Percentiles rank a stretch among this genome's conserved stretches.
phyloP scores from a whole-genome alignment of 2,797 vertebrate genomes.

The Chromis chromis region DNA sequence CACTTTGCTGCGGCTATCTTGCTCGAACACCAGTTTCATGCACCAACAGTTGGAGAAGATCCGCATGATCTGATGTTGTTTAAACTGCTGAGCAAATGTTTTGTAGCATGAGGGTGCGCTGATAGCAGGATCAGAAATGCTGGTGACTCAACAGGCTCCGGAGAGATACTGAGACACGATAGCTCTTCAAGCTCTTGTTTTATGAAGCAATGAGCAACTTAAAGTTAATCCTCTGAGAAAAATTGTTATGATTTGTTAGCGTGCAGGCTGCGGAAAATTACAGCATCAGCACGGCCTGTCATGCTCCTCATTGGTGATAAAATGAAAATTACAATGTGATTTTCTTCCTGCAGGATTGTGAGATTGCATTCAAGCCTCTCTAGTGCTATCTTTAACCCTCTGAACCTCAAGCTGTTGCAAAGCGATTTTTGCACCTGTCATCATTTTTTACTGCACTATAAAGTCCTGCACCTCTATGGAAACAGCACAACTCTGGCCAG shows the following conservation, averaged over 20 bases:
- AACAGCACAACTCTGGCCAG: too few relatives aligned
- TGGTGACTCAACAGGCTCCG: slow-evolving; percentile 52
- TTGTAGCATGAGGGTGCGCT: slow-evolving; percentile 35
- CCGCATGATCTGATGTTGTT: slow-evolving; percentile 67
- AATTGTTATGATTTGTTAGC: slow-evolving; percentile 10
- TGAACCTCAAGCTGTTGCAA: too few relatives aligned
- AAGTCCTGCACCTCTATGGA: too few relatives aligned
- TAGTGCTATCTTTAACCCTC: too few relatives aligned
- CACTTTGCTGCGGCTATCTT: slow-evolving; percentile 53
- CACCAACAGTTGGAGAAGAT: slow-evolving; percentile 56
- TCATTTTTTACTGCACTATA: too few relatives aligned
- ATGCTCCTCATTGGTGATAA: slow-evolving; percentile 2
- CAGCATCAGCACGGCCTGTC: slow-evolving; percentile 5
- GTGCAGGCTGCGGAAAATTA: not conserved
- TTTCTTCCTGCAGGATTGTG: not conserved
- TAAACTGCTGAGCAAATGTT: slow-evolving; percentile 62
- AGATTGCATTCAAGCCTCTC: too few relatives aligned
- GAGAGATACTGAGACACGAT: slow-evolving; percentile 11
- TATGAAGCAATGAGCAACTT: slow-evolving; percentile 11
- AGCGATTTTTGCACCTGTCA: too few relatives aligned
- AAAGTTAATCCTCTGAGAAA: slow-evolving; percentile 12
- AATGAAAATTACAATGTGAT: slow-evolving; percentile 13
- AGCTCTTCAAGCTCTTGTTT: slow-evolving; percentile 13
- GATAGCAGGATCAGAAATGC: slow-evolving; percentile 46
- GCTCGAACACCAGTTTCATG: slow-evolving; percentile 46